Percentiles rank a stretch among this genome's conserved stretches.
phyloP scores from a whole-genome alignment of 2,888 invertebrate genomes.

The Meta bourneti region DNA sequence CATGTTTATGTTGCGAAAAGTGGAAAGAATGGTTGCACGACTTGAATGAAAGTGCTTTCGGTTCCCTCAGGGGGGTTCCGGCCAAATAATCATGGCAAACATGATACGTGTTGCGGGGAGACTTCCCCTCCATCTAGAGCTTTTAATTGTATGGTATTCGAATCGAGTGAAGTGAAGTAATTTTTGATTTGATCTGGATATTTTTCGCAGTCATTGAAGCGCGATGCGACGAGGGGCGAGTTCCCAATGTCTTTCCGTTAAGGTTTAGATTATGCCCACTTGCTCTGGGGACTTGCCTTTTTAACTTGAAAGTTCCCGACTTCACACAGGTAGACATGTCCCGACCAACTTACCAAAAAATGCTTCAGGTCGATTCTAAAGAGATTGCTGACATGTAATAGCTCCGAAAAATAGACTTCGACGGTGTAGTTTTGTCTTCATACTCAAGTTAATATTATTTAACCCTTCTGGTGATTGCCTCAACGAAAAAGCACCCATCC shows the following conservation, averaged over 20 bases:
- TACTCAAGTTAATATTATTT: too few species aligned
- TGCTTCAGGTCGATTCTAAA: too few species aligned
- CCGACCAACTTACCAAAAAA: too few species aligned
- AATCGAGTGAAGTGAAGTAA: constrained; percentile 13
- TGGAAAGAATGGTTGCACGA: constrained; percentile 44
- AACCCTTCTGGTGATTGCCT: too few species aligned
- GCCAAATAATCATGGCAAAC: constrained; percentile 71
- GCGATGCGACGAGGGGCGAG: background rate
- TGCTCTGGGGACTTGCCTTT: too few species aligned
- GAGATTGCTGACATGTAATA: too few species aligned
- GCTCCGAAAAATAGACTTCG: too few species aligned
- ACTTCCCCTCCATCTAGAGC: constrained; percentile 16
- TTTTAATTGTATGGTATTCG: constrained; percentile 68
- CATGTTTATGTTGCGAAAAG: constrained; percentile 69
- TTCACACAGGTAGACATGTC: too few species aligned
- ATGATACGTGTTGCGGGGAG: constrained; percentile 46
- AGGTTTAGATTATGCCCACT: background rate
- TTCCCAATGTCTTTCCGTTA: background rate
- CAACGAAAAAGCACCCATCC: too few species aligned
- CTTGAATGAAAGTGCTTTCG: constrained; percentile 65
- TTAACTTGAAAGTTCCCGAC: too few species aligned
- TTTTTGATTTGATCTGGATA: constrained; percentile 37
- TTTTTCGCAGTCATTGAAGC: constrained; percentile 36
- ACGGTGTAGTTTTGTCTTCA: too few species aligned
- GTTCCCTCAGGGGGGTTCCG: constrained; percentile 39